Base-by-base conservation (phyloP, 1,140 invertebrate species). In the Eumaeus atala region DNA sequence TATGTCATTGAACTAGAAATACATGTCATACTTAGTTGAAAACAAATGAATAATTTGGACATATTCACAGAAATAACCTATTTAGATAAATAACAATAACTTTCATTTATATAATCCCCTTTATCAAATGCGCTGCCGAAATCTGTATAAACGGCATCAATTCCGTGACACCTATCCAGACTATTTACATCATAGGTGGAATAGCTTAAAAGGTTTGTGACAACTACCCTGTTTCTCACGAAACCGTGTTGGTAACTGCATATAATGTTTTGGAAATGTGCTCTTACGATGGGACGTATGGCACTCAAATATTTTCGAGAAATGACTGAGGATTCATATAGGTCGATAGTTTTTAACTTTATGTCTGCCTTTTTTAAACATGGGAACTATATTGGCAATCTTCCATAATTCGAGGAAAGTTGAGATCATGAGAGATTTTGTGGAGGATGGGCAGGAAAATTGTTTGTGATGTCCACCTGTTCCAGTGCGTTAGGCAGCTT, bases 81-180 rank as follows among this genome's bases (percentile, higher is more conserved):
- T n/a, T n/a, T n/a, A n/a, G n/a, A n/a, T n/a, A n/a, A n/a, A n/a
- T n/a, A n/a, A n/a, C n/a, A 28, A 28, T 28, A 28, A 28, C 6
- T 28, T 28, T 28, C 21, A 3, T 28, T 3, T 28, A 28, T 33
- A 16, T 61, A 54, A 33, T 54, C 42, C 6, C 54, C 59, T 33
- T 36, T 57, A 12, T 54, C 54, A 38, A 54, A 61, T 3, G 60
- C 55, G 11, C 52, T 62, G 33, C 38, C 54, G 12, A 62, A 58
- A 47, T 62, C 59, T 1, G 59, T 61, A 9, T 61, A 61, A 9
- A 61, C 38, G 0, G 59, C 18, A 18, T 61, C 51, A 28, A 62
- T 34, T 42, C 53, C 34, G 4, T 7, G 42, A 10, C 44, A 36
- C 3, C 17, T 47, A 48, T 62, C 59, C 0, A 62, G 9, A 21